Percentiles rank a stretch among this genome's conserved stretches.
phyloP scores from a whole-genome alignment of 2,888 invertebrate species.

The Folsomia manolachei region DNA sequence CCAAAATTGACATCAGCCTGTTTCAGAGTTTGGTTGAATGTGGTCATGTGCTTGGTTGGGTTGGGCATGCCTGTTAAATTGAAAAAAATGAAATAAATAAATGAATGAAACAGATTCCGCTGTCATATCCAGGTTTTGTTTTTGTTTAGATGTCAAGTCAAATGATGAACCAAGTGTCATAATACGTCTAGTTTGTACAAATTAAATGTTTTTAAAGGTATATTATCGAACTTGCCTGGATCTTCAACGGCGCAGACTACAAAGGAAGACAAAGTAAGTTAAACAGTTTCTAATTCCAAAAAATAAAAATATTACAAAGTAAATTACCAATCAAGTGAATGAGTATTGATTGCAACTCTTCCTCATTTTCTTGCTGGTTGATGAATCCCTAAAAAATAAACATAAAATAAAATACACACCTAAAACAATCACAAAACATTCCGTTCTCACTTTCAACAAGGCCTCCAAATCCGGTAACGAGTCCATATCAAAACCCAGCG shows the following conservation, averaged over 20 bases:
- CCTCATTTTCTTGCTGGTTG: constrained; percentile 74
- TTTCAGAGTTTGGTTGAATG: constrained; percentile 83
- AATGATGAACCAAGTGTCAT: too few species aligned
- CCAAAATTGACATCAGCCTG: constrained; percentile 86
- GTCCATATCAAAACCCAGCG: constrained; percentile 87
- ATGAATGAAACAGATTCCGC: too few species aligned
- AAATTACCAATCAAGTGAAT: constrained; percentile 68
- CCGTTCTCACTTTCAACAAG: constrained; percentile 74
- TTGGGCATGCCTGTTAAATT: constrained; percentile 87
- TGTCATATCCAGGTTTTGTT: too few species aligned
- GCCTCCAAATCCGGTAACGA: constrained; percentile 81
- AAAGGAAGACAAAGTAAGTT: too few species aligned
- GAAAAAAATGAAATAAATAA: too few species aligned
- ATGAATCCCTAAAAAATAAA: too few species aligned
- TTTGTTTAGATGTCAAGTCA: too few species aligned
- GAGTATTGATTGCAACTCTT: constrained; percentile 80
- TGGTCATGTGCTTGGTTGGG: constrained; percentile 82
- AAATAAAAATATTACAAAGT: constrained; percentile 50
- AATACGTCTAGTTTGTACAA: too few species aligned
- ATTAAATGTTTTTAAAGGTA: too few species aligned
- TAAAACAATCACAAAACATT: too few species aligned
- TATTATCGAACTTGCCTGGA: too few species aligned
- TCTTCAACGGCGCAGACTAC: constrained; percentile 83
- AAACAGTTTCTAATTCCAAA: neutral
- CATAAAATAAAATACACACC: too few species aligned